Base-by-base conservation (phyloP, 2,797 vertebrate genomes). In the Cynodonichthys magdalenae region DNA sequence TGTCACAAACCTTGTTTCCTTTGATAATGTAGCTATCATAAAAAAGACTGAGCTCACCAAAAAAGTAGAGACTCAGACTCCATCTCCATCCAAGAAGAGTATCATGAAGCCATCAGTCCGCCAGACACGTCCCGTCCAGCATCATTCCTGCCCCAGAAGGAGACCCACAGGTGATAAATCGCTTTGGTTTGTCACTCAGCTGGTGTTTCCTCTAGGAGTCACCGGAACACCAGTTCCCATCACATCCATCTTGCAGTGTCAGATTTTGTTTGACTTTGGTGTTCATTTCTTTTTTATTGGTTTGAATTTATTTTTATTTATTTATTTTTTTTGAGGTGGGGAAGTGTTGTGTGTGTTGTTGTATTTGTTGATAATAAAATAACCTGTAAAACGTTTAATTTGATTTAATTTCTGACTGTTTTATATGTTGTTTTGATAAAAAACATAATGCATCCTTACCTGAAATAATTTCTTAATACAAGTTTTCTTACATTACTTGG, bases 1-100 rank as follows among this genome's bases (percentile, higher is more conserved):
- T 48, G 58, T 72, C 46, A 58, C 27, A 39, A 31, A 3, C 24
- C 39, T 29, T 64, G 31, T 77, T 78, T 74, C 80, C 86, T 85
- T 89, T 86, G 91, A 85, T 94, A 88, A 94, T 87, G 8, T 94
- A 99, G 97, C 97, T 87, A 94, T 97, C 90, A 95, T 98, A 95
- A 98, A 94, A 95, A 98, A 97, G 94, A 92, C 95, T 88, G 98
- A 99, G 92, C 90, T 97, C 87, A 93, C 94, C 94, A 98, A 97
- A 95, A 99, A 97, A 95, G 88, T 94, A 85, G 97, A 97, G 85
- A 94, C 91, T 94, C 96, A 95, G 93, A 93, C 91, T 90, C 95
- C 94, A 74, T 99, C 98, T 90, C 98, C 98, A 0, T 94, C 95
- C 89, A 96, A 95, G 94, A 97, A 95, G 95, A 96, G 93, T 79